phyloP scores from a whole-genome alignment of 2,797 vertebrate genomes.

The Parambassis ranga region DNA sequence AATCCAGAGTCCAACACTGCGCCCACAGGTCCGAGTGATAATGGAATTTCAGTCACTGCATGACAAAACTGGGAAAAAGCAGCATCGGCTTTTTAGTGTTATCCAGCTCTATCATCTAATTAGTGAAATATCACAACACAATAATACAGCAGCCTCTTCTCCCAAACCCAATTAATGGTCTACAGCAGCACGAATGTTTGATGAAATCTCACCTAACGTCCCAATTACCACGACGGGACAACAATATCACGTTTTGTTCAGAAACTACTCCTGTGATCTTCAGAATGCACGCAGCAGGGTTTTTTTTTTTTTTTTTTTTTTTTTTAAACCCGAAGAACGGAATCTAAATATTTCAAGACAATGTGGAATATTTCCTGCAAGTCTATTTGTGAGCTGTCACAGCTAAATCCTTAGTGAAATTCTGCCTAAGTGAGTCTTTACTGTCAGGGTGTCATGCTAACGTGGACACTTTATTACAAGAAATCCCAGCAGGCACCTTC shows the following conservation, averaged over 20 bases:
- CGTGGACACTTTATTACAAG: constrained; percentile 54
- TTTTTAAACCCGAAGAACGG: constrained; percentile 3
- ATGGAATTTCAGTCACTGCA: constrained; percentile 50
- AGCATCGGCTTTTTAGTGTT: constrained; percentile 52
- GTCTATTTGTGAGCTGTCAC: constrained; percentile 51
- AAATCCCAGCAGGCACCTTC: constrained; percentile 49
- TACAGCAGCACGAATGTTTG: constrained; percentile 57
- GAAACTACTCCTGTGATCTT: constrained; percentile 33
- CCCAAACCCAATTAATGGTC: constrained; percentile 69
- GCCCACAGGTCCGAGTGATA: constrained; percentile 34
- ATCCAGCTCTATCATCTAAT: constrained; percentile 65
- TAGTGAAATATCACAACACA: constrained; percentile 70
- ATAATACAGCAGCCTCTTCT: constrained; percentile 62
- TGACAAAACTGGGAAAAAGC: constrained; percentile 41
- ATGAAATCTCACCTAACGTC: constrained; percentile 69
- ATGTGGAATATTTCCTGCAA: constrained; percentile 8
- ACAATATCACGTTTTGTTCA: constrained; percentile 20
- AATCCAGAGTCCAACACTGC: constrained; percentile 22
- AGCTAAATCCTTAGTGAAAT: constrained; percentile 44
- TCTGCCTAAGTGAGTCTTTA: constrained; percentile 46
- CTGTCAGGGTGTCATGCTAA: constrained; percentile 56
- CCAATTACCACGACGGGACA: constrained; percentile 40
- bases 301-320: constrained; percentile 7
- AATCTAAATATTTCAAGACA: constrained; percentile 16
- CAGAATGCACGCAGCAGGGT: constrained; percentile 1